Percentiles rank a stretch among this genome's conserved stretches.
These are phyloP conservation scores for Quadriops clusia DNA, from an alignment of 2,888 invertebrate species.

Conservation along the genomic window DNA sequence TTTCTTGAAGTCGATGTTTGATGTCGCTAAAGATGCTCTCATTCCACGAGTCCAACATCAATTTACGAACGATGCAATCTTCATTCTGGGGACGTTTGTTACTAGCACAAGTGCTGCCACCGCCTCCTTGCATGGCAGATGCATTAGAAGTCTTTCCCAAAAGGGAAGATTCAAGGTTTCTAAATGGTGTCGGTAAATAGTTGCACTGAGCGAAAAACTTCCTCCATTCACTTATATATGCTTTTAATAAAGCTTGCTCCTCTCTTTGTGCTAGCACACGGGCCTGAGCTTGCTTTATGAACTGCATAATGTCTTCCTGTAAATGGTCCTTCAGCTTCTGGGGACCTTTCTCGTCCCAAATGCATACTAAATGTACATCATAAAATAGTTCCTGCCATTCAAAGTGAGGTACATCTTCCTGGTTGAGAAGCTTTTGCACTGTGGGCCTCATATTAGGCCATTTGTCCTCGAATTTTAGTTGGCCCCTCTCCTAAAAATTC, in stretches of 20 bases:
- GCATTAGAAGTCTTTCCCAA: slow-evolving; percentile 48
- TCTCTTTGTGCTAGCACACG: slow-evolving; percentile 84
- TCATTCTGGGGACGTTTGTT: slow-evolving; percentile 53
- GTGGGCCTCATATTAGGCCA: slow-evolving; percentile 94
- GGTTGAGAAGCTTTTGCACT: slow-evolving; percentile 84
- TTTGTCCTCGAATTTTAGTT: slow-evolving; percentile 85
- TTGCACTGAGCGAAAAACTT: slow-evolving; percentile 97
- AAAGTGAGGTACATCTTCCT: slow-evolving; percentile 82
- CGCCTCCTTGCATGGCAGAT: slow-evolving; percentile 24
- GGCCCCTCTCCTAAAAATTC: slow-evolving; percentile 63
- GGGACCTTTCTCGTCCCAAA: slow-evolving; percentile 95
- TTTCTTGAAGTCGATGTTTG: slow-evolving; percentile 82
- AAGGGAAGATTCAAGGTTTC: slow-evolving; percentile 76
- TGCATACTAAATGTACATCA: slow-evolving; percentile 86
- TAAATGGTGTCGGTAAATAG: slow-evolving; percentile 92
- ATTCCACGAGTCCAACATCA: slow-evolving; percentile 99
- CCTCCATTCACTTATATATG: slow-evolving; percentile 96
- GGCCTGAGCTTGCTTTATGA: slow-evolving; percentile 85
- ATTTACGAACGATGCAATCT: slow-evolving; percentile 83
- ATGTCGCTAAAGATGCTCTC: slow-evolving; percentile 93
- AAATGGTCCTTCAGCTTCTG: slow-evolving; percentile 78
- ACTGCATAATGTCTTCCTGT: slow-evolving; percentile 85
- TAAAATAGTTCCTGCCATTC: slow-evolving; percentile 99
- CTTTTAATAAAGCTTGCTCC: slow-evolving; percentile 88
- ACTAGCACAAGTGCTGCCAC: slow-evolving; percentile 20